A percentile compares a stretch with the other conserved stretches of the same genome.
Conservation (phyloP, 2,113 vertebrate genomes). For the Azemiops feae region DNA sequence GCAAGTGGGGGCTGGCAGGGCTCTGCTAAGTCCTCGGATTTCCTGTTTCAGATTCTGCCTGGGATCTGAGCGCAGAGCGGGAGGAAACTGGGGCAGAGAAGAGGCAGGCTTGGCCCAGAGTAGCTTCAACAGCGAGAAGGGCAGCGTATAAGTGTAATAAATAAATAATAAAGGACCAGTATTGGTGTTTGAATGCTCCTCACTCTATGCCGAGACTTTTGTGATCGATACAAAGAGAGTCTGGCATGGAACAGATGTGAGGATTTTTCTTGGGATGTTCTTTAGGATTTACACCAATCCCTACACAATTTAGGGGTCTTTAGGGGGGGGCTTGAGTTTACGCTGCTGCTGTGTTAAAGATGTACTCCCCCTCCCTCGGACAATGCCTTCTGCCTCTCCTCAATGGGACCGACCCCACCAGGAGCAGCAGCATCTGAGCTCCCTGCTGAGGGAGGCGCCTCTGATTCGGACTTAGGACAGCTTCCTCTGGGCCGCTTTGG, state of each 20-base stretch:
- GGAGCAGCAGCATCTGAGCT: background rate
- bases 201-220: background rate
- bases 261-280: background rate
- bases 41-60: background rate
- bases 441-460: background rate
- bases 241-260: background rate
- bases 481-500: background rate
- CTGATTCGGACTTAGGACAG: background rate
- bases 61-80: background rate
- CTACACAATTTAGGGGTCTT: background rate
- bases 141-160: background rate
- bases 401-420: background rate
- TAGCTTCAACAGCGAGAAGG: too few relatives aligned
- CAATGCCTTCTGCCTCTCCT: background rate
- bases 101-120: background rate
- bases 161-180: background rate
- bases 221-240: background rate
- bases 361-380: background rate
- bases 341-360: background rate
- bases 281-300: background rate
- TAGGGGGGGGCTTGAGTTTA: background rate
- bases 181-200: background rate
- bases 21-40: background rate
- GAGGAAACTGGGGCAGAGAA: background rate
- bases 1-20: background rate